phyloP scores from a whole-genome alignment of 2,113 vertebrate genomes.

The Carettochelys insculpta region DNA sequence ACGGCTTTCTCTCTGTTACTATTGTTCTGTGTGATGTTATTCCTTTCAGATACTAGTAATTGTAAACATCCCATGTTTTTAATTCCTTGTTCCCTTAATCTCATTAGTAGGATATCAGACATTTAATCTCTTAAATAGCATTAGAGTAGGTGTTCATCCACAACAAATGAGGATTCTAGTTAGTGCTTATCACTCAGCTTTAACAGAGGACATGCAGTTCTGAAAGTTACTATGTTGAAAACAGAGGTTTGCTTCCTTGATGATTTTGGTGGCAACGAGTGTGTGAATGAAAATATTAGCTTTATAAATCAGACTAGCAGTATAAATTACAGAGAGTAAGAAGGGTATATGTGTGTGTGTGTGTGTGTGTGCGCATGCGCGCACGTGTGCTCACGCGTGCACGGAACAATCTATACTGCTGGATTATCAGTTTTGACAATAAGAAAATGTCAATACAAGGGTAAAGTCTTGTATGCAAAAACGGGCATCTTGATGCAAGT shows the following conservation, averaged over 20 bases:
- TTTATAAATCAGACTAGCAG: slow-evolving; percentile 33
- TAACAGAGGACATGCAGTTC: slow-evolving; percentile 9
- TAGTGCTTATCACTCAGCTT: slow-evolving; percentile 66
- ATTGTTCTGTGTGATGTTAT: slow-evolving; percentile 58
- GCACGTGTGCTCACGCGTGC: no score
- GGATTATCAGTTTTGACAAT: not conserved
- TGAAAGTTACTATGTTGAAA: not conserved
- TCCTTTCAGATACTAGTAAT: slow-evolving; percentile 66
- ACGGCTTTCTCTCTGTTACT: no score
- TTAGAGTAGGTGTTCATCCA: slow-evolving; percentile 78
- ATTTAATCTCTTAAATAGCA: slow-evolving; percentile 84
- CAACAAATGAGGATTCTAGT: slow-evolving; percentile 74
- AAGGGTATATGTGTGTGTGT: not conserved
- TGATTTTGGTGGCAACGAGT: slow-evolving; percentile 22
- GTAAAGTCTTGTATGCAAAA: not conserved
- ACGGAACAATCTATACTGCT: not conserved
- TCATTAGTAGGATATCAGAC: slow-evolving; percentile 86
- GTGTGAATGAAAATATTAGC: not conserved
- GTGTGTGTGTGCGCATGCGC: no score
- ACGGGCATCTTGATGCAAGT: not conserved
- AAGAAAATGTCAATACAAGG: slow-evolving; percentile 27
- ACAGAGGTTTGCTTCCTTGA: not conserved
- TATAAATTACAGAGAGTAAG: not conserved
- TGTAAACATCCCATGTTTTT: slow-evolving; percentile 74
- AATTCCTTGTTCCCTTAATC: slow-evolving; percentile 78